Base-by-base conservation (phyloP, 1,140 invertebrate species). In the Babylonia areolata region DNA sequence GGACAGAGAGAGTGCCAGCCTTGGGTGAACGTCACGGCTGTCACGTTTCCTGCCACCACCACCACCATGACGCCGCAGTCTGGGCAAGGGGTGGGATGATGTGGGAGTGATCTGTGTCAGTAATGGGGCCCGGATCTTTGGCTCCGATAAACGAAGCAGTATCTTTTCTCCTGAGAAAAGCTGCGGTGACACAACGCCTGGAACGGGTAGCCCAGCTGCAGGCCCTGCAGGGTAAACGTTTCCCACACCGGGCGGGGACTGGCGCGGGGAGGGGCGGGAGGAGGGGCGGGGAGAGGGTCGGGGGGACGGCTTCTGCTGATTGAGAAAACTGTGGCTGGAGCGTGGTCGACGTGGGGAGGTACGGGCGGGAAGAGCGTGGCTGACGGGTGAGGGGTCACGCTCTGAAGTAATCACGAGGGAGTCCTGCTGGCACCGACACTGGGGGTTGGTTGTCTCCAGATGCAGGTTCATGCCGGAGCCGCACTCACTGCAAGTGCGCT, bases 381-480 rank as follows among this genome's bases (percentile, higher is more conserved):
- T 6, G 2, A 39, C n/a, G 9, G 77, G 39, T 23, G 42, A 20
- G 3, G 31, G 17, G 28, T 42, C 35, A 5, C 12, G 3, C 31
- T 46, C 12, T 15, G 23, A 1, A 40, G 89, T 85, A n/a, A 91
- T 84, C 51, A 88, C 73, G 37, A 93, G 88, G 33, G 90, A 90
- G 85, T 93, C 92, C 77, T 90, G 87, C 78, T 90, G 91, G 89
- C 92, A 93, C 80, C 90, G 90, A 88, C 92, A 93, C 86, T 90
- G 87, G 58, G 92, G 90, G 80, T 93, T 91, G 84, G 75, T 87
- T 84, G 87, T 87, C 87, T 92, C 86, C 79, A 93, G 88, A 54
- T 88, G 90, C 73, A 93, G 87, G 87, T 92, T 92, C 88, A 90
- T 90, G 85, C 92, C 92, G 83, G 89, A 89, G 31, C 92, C 92